Base-by-base conservation (phyloP, 2,888 invertebrate species). In the Tridacna crocea region DNA sequence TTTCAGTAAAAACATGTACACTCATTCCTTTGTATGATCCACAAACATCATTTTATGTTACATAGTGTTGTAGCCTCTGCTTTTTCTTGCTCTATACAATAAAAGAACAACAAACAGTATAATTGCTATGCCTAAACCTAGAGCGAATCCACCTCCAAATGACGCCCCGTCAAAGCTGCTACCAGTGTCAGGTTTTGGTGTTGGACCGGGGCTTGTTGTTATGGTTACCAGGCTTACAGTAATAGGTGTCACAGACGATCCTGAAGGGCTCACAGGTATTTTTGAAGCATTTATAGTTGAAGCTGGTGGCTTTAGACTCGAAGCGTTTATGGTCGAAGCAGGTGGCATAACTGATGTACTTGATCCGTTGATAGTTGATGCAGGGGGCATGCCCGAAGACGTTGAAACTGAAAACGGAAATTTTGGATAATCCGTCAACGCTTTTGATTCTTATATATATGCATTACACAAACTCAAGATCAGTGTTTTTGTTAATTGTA, bases 81-180 rank as follows among this genome's bases (percentile, higher is more conserved):
- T n/a, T 24, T 70, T 48, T 51, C 70, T 70, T 8, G 70, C 48
- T 51, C 70, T 48, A 22, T 66, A 66, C 10, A 65, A 13, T 0
- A 61, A 24, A 26, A 55, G 61, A 26, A 24, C 47, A 12, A 77
- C 26, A 13, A 77, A 17, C 3, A 72, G 8, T 19, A 77, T 77
- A 17, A 72, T 22, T 13, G 70, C 27, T 27, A 77, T 36, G 24
- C 77, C 77, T 17, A 77, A 26, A 6, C 77, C 77, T 17, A 77
- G 77, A 19, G 77, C 77, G 26, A 77, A 70, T 15, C 77, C 77
- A 19, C 77, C 77, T 24, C 58, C 77, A 26, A 77, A 77, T 6
- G 77, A 77, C 3, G 61, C 77, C 19, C 77, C 77, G 47, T 72
- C 72, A 72, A 77, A 77, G 11, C 66, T 24, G 46, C 47, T 72